These are phyloP conservation scores for Lasioglossum malachurum DNA, from an alignment of 2,888 invertebrate species.

Conservation along the genomic window DNA sequence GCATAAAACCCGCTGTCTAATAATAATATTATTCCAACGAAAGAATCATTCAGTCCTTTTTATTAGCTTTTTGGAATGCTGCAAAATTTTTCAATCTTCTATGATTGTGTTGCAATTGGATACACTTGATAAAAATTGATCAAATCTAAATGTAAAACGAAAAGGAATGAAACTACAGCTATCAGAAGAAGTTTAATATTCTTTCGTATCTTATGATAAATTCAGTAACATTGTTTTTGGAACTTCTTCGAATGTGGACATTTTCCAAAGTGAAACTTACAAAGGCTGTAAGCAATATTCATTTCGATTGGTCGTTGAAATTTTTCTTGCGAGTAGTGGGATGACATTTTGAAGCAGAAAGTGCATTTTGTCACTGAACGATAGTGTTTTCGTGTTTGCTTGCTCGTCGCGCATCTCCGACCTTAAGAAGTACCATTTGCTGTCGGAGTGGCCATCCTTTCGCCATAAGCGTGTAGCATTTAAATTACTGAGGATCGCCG, in stretches of 20 bases:
- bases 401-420: neutral
- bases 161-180: neutral
- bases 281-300: neutral
- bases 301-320: neutral
- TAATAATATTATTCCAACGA: neutral
- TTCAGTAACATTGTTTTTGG: neutral
- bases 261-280: neutral
- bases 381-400: neutral
- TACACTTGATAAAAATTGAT: neutral
- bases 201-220: neutral
- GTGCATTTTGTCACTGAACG: neutral
- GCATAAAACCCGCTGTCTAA: no score
- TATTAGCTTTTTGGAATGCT: neutral
- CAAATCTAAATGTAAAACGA: neutral
- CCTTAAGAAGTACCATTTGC: conserved; percentile 13
- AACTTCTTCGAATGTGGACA: neutral
- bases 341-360: neutral
- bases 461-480: conserved; percentile 21
- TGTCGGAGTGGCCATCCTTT: conserved; percentile 17
- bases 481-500: conserved; percentile 33
- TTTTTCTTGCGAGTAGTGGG: neutral
- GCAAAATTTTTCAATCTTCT: neutral
- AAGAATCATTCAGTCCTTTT: neutral
- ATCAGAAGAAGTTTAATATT: neutral
- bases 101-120: neutral